phyloP scores from a whole-genome alignment of 2,797 vertebrate species.

The Graptemys geographica region DNA sequence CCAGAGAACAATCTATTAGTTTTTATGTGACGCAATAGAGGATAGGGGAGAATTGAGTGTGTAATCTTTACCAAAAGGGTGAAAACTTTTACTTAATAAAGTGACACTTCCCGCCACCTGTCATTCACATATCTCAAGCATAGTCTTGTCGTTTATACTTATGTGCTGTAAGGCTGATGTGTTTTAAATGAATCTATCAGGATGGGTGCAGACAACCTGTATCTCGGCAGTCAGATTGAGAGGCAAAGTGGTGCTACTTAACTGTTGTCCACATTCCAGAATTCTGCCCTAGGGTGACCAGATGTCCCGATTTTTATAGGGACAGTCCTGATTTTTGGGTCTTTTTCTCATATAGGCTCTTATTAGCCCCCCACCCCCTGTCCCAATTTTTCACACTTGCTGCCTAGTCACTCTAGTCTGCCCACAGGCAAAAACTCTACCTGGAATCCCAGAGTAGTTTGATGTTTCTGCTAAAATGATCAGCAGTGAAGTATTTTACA shows the following conservation, averaged over 20 bases:
- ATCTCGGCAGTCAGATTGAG: conserved; percentile 29
- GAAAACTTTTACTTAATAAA: not conserved
- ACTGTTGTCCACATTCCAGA: not conserved
- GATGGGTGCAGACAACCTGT: conserved; percentile 4
- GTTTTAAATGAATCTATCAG: not conserved
- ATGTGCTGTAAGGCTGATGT: not conserved
- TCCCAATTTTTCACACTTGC: too few relatives aligned
- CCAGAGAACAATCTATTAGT: fast-evolving
- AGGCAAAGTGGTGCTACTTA: conserved; percentile 33
- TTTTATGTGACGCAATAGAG: not conserved
- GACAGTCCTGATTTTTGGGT: too few relatives aligned
- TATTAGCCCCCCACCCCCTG: too few relatives aligned
- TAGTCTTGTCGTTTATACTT: not conserved
- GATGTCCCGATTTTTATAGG: too few relatives aligned
- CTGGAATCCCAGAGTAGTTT: conserved; percentile 52
- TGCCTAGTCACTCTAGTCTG: not conserved
- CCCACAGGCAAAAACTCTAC: conserved; percentile 31
- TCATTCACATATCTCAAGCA: not conserved
- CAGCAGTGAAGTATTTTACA: not conserved
- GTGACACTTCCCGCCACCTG: not conserved
- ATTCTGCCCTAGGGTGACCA: conserved; percentile 5
- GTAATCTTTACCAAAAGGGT: not conserved
- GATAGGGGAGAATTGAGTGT: not conserved
- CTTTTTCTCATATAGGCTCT: too few relatives aligned
- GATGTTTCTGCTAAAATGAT: conserved; percentile 62